A percentile compares a stretch with the other conserved stretches of the same genome.
phyloP scores from a whole-genome alignment of 2,888 invertebrate species.

The Nycteola revayana region DNA sequence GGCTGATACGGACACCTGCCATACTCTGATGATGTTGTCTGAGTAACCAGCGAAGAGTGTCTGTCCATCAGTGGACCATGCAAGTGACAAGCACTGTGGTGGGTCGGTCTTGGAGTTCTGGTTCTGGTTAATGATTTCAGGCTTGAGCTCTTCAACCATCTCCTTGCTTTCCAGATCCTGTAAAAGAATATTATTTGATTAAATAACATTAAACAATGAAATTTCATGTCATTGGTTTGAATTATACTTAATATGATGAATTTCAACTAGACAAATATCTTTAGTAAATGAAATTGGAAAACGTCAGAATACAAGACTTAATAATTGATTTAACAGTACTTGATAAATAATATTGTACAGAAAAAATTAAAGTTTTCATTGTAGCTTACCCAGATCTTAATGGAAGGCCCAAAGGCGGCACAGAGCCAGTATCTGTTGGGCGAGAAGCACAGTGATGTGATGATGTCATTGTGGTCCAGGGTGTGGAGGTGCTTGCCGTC shows the following conservation, averaged over 20 bases:
- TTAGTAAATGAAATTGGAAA: too few relatives aligned
- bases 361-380: too few relatives aligned
- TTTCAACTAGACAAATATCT: too few relatives aligned
- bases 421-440: conserved; percentile 99
- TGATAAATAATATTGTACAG: too few relatives aligned
- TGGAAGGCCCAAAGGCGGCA: conserved; percentile 98
- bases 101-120: conserved; percentile 92
- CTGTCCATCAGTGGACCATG: conserved; percentile 99
- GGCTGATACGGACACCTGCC: conserved; percentile 96
- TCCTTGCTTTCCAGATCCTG: conserved; percentile 99
- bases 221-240: too few relatives aligned
- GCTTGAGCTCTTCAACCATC: conserved; percentile 98
- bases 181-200: background rate
- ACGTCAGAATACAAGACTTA: too few relatives aligned
- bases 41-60: conserved; percentile 99
- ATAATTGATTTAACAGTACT: too few relatives aligned
- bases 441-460: conserved; percentile 99
- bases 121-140: conserved; percentile 93
- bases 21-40: conserved; percentile 98
- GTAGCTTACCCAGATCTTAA: conserved; percentile 97
- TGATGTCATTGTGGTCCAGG: conserved; percentile 98
- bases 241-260: background rate
- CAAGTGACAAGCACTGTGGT: conserved; percentile 97
- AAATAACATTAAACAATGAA: too few relatives aligned
- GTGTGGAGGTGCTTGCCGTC: conserved; percentile 99